Base-by-base conservation (phyloP, 2,113 vertebrate genomes). In the Muntiacus muntjak region DNA sequence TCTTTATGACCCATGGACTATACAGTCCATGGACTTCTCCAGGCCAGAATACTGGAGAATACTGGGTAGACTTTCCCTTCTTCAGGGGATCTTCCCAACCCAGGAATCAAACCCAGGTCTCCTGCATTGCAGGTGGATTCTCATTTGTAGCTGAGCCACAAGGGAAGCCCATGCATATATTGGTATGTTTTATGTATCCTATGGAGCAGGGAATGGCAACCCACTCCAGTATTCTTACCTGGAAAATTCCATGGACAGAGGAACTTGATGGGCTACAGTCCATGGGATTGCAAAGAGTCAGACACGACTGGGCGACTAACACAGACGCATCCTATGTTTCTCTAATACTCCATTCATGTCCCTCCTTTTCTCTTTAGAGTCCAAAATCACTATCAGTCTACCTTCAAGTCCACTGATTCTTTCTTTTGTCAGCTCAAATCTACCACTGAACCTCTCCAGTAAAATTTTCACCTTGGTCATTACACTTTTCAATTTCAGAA, bases 141-240 rank as follows among this genome's bases (percentile, higher is more conserved):
- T 71, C n/a, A 6, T 40, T 71, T 21, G n/a, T 21, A 71, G 67
- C 67, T 71, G 67, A 71, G 19, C n/a, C n/a, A 12, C n/a, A 40
- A 23, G 19, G 67, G 67, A 71, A 12, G n/a, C 67, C 19, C n/a
- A 23, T 1, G 30, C 0, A 0, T 1, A 3, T 43, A 40, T 2
- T 13, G 30, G 12, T 30, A 1, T 21, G 6, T 2, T 1, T 30
- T 30, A 2, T 6, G 3, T 33, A 19, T 17, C 17, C 23, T 16
- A 16, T 14, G 19, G n/a, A 74, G n/a, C 19, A 12, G 67, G 67
- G 67, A 40, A 74, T 25, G 67, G 67, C 10, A 40, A 23, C 67
- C 36, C 36, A 74, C 10, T 25, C 21, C 36, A 74, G 21, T 23
- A 36, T 25, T 40, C 67, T 40, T 40, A 25, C 36, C 36, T 74